These are phyloP conservation scores for Sphinx pinastri DNA, from an alignment of 2,888 invertebrate genomes.

Conservation along the genomic window DNA sequence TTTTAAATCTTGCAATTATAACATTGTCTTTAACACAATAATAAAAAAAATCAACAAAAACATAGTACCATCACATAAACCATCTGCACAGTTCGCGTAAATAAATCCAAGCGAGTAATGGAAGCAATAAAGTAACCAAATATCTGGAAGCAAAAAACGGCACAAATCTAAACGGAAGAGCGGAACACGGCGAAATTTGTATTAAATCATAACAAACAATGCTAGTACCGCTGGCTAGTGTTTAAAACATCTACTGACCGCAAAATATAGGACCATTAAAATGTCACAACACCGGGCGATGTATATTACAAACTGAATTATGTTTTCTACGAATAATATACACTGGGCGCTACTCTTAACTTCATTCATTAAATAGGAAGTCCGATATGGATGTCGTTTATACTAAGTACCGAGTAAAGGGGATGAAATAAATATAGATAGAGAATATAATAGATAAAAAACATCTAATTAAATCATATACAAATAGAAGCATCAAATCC, in stretches of 20 bases:
- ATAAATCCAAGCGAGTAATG: constrained; percentile 12
- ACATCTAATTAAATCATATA: too few relatives aligned
- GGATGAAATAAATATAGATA: too few relatives aligned
- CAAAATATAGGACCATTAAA: constrained; percentile 66
- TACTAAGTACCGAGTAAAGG: neutral
- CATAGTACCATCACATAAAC: too few relatives aligned
- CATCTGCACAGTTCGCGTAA: neutral
- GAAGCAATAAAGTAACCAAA: constrained; percentile 18
- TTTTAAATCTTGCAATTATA: too few relatives aligned
- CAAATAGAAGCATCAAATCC: too few relatives aligned
- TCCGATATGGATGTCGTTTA: neutral
- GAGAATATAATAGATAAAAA: too few relatives aligned
- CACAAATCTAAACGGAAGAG: constrained; percentile 15
- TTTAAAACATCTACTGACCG: constrained; percentile 58
- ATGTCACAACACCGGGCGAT: constrained; percentile 50
- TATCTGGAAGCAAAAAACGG: constrained; percentile 9
- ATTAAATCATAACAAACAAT: constrained; percentile 62
- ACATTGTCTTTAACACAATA: too few relatives aligned
- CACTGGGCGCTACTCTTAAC: constrained; percentile 16
- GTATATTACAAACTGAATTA: constrained; percentile 39
- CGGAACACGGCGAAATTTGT: constrained; percentile 1
- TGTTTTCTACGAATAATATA: constrained; percentile 20
- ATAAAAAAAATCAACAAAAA: too few relatives aligned
- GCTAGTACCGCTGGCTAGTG: constrained; percentile 50
- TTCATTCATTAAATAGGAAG: constrained; percentile 1